Percentiles rank a stretch among this genome's conserved stretches.
Conservation (phyloP, 2,888 invertebrate genomes). For the Hypercompe scribonia region DNA sequence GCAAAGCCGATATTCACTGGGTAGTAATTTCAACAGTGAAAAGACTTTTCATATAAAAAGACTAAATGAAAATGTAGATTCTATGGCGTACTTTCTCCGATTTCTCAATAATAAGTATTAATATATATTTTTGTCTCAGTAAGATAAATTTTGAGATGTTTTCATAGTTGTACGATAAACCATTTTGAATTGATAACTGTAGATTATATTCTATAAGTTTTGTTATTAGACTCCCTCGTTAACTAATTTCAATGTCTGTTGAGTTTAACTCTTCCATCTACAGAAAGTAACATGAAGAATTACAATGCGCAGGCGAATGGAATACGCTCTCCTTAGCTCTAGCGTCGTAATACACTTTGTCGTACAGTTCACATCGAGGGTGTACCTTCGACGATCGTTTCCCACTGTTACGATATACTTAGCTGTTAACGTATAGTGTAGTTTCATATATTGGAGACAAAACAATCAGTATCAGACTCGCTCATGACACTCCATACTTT, state of each 20-base stretch:
- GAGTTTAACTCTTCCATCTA: constrained; percentile 2
- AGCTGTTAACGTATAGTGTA: background rate
- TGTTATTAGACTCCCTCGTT: background rate
- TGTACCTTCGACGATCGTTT: background rate
- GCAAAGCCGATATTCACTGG: too few relatives aligned
- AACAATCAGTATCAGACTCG: background rate
- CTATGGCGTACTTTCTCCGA: too few relatives aligned
- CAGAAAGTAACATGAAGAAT: constrained; percentile 18
- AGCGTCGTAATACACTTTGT: constrained; percentile 18
- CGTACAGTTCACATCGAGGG: constrained; percentile 8
- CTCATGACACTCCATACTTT: constrained; percentile 1
- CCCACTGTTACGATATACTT: background rate
- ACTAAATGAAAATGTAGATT: background rate
- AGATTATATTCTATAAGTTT: background rate
- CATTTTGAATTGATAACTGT: background rate
- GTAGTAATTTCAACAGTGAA: background rate
- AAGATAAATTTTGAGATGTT: background rate
- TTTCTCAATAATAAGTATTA: too few relatives aligned
- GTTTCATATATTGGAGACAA: background rate
- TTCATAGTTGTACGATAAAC: too few relatives aligned
- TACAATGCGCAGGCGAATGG: constrained; percentile 23
- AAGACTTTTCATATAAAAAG: background rate
- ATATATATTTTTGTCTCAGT: background rate
- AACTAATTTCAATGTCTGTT: background rate
- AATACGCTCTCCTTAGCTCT: constrained; percentile 20